These are phyloP conservation scores for Aramus guarauna DNA, from an alignment of 2,113 vertebrate species.

Conservation along the genomic window DNA sequence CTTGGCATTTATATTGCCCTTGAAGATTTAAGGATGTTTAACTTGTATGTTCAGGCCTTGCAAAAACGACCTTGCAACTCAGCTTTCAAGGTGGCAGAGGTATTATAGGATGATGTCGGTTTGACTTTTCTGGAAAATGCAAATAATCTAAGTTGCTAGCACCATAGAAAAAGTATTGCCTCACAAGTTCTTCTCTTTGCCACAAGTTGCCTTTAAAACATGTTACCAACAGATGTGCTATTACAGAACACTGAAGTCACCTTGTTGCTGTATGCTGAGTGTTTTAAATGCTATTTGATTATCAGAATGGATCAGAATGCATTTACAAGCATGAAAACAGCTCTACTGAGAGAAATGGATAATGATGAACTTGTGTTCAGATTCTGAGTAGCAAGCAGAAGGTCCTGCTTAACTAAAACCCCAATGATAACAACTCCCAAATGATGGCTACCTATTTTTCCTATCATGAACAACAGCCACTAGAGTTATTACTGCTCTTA, in stretches of 20 bases:
- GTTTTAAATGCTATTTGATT: constrained; percentile 51
- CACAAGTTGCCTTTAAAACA: neutral
- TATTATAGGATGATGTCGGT: neutral
- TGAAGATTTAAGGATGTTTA: neutral
- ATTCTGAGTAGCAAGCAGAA: neutral
- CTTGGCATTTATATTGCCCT: neutral
- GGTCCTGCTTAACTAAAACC: neutral
- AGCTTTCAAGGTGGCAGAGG: neutral
- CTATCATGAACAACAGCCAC: neutral
- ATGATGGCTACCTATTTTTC: neutral
- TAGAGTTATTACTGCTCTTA: neutral
- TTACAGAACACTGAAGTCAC: constrained; percentile 1
- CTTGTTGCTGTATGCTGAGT: neutral
- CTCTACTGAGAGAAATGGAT: neutral
- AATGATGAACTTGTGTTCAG: neutral
- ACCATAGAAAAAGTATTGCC: constrained; percentile 4
- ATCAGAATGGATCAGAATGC: neutral
- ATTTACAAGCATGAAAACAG: neutral
- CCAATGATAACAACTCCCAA: neutral
- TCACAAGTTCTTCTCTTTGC: constrained; percentile 14
- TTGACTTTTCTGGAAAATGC: neutral
- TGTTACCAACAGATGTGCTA: neutral
- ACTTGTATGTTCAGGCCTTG: neutral
- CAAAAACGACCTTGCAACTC: neutral
- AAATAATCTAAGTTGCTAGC: neutral